These are phyloP conservation scores for Onychomys leucogaster DNA, from an alignment of 2,797 vertebrate genomes.

Conservation along the genomic window DNA sequence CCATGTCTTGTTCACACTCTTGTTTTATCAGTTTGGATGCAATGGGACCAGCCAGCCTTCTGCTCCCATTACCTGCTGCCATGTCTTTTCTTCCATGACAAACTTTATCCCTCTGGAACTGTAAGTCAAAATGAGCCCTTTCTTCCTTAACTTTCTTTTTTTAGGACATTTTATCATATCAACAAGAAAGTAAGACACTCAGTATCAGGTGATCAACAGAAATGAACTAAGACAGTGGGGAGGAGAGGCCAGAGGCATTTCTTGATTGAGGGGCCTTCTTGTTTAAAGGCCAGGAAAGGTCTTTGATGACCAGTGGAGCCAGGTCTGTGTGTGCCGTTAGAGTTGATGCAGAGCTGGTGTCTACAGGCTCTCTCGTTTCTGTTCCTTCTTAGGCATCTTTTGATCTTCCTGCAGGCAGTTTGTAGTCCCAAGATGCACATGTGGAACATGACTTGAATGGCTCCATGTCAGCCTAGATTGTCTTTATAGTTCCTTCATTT, in stretches of 20 bases:
- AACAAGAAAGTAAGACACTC: not conserved
- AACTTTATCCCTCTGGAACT: not conserved
- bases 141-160: not conserved
- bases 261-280: not conserved
- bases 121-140: not conserved
- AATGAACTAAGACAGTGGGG: not conserved
- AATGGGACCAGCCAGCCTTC: not conserved
- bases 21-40: not conserved
- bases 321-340: not conserved
- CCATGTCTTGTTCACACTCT: not conserved
- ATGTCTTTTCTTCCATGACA: not conserved
- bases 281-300: not conserved
- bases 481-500: not conserved
- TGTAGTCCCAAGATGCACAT: not conserved
- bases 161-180: not conserved
- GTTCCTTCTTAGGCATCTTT: not conserved
- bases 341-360: not conserved
- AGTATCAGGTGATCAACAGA: not conserved
- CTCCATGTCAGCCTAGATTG: not conserved
- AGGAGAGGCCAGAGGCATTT: not conserved
- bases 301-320: not conserved
- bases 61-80: not conserved
- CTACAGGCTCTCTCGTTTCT: not conserved
- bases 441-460: not conserved
- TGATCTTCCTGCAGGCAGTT: not conserved